A percentile compares a stretch with the other conserved stretches of the same genome.
Conservation (phyloP, 1,140 invertebrate genomes). For the Aphaenogaster rudis region DNA sequence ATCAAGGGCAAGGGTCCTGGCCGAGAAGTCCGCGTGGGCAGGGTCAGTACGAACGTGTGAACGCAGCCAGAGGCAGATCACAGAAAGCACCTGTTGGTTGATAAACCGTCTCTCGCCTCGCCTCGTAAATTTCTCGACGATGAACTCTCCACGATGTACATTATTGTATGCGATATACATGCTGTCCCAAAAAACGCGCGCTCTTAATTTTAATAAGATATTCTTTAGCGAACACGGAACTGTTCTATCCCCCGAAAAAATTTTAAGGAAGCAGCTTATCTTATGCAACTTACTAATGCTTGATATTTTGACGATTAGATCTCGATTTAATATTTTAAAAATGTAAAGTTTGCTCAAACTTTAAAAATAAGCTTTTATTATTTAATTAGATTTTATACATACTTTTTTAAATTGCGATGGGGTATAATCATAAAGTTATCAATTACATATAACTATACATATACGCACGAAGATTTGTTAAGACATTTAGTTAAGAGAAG, state of each 20-base stretch:
- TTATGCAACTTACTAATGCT: not conserved
- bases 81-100: conserved; percentile 71
- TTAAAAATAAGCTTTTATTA: not conserved
- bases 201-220: not conserved
- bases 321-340: not conserved
- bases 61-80: conserved; percentile 54
- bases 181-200: not conserved
- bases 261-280: not conserved
- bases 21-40: conserved; percentile 51
- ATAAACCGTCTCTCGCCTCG: conserved; percentile 30
- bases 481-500: not conserved
- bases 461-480: not conserved
- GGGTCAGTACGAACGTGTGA: conserved; percentile 65
- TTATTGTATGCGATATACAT: conserved; percentile 44
- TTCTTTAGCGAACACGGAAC: not conserved
- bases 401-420: not conserved
- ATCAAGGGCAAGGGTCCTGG: conserved; percentile 32
- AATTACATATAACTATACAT: not conserved
- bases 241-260: not conserved
- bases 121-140: conserved; percentile 65
- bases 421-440: not conserved
- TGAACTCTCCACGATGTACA: conserved; percentile 7
- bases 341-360: not conserved
- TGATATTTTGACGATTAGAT: conserved; percentile 1
- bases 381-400: not conserved